Base-by-base conservation (phyloP, 2,113 vertebrate genomes). In the Egretta garzetta region DNA sequence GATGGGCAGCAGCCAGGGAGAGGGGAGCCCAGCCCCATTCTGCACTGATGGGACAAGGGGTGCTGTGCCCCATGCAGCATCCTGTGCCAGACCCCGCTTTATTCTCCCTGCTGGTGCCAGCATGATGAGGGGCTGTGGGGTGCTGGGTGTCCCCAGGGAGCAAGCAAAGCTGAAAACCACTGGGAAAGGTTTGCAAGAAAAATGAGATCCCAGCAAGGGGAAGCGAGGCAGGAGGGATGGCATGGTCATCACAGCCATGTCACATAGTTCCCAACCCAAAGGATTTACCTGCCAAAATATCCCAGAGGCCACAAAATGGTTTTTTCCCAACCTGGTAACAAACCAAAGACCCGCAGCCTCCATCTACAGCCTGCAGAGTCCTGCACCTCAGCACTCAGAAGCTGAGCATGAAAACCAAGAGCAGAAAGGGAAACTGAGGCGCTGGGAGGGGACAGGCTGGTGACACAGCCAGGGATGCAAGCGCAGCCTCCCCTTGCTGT, bases 101-200 rank as follows among this genome's bases (percentile, higher is more conserved):
- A 4, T 50, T n/a, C 7, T 43, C 27, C 19, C 28, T 30, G 5
- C 58, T 8, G 27, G 43, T 28, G 16, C 49, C 2, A 0, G 24
- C 35, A 33, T 1, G 1, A 18, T 0, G 0, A 1, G 2, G 37
- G 24, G 21, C 53, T 59, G 19, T 16, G 27, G 4, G 1, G 6
- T 33, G 19, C 67, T 30, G 47, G 27, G 2, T 66, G 4, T 55
- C 16, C 50, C 41, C 2, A 1, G 4, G 18, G 58, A 37, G 5
- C 0, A 2, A 27, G 16, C 2, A 27, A 50, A 32, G 22, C 32
- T 83, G 58, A 30, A 86, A 10, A 13, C 4, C 6, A 32, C 49
- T 58, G 8, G 49, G 37, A 76, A 86, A 89, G 20, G 6, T 35
- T 24, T 75, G 12, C 23, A 53, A 63, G 74, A 41, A 63, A 35